Evolutionary conservation across 2,797 vertebrate species (phyloP).

Genomic region (Melanotaenia pygmaea): DNA sequence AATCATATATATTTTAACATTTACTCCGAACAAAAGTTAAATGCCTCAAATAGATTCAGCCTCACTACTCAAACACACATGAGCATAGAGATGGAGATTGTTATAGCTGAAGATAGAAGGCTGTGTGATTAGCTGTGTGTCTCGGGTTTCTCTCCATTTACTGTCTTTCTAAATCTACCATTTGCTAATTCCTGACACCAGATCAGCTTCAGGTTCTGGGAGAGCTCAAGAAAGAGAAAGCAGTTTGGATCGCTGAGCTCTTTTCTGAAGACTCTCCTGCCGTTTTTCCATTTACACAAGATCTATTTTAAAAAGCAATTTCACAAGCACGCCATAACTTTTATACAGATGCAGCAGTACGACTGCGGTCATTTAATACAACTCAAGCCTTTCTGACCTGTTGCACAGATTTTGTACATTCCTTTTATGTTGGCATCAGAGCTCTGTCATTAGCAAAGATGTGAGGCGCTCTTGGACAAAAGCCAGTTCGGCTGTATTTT

Average conservation of each 20-base stretch:
- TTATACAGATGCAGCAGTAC: not conserved
- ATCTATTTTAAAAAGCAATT: not conserved
- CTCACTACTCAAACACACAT: constrained; percentile 1
- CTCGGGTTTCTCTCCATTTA: constrained; percentile 71
- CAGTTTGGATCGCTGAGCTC: constrained; percentile 1
- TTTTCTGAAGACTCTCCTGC: constrained; percentile 3
- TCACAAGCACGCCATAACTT: not conserved
- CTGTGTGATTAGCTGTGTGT: constrained; percentile 60
- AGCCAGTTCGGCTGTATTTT: constrained; percentile 8
- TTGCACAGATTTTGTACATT: not conserved
- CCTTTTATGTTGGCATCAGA: constrained; percentile 26
- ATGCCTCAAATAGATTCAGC: constrained; percentile 28
- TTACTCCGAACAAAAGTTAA: not conserved
- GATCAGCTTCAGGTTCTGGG: constrained; percentile 61
- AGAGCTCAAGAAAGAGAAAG: constrained; percentile 40
- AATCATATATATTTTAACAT: constrained; percentile 7
- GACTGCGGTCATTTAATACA: not conserved
- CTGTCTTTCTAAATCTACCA: constrained; percentile 71
- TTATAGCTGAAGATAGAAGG: constrained; percentile 34
- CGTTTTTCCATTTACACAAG: not conserved
- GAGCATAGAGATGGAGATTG: constrained; percentile 25
- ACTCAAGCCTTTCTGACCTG: not conserved
- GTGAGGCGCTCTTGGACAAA: constrained; percentile 27
- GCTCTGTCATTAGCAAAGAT: constrained; percentile 37
- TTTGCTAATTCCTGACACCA: constrained; percentile 73